Percentiles rank a stretch among this genome's conserved stretches.
Conservation (phyloP, 2,113 vertebrate genomes). For the Riparia riparia region DNA sequence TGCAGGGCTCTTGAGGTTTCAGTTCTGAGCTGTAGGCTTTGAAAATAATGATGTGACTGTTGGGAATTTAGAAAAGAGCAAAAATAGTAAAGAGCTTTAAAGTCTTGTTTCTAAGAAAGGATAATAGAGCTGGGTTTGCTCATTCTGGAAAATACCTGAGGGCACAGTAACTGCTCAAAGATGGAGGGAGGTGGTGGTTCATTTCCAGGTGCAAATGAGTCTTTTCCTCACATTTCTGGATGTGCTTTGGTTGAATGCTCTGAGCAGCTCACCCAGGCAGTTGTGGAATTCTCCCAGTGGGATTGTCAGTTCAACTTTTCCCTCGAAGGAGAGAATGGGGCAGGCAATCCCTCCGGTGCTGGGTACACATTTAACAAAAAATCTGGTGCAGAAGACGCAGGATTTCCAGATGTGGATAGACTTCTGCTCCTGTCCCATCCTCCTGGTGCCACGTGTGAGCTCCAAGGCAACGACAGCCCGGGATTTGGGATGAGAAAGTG, state of each 20-base stretch:
- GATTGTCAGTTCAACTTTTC: not conserved
- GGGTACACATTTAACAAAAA: rapidly evolving
- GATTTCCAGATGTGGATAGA: not conserved
- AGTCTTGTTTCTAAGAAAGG: not conserved
- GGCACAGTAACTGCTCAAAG: not conserved
- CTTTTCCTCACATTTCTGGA: not conserved
- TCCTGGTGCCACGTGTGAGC: not conserved
- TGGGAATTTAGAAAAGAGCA: not conserved
- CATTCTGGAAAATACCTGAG: not conserved
- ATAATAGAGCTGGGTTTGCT: not conserved
- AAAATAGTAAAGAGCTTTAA: not conserved
- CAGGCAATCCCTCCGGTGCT: not conserved
- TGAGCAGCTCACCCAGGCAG: not conserved
- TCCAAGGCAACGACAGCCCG: not conserved
- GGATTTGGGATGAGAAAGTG: not conserved
- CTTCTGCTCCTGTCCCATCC: not conserved
- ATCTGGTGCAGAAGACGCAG: rapidly evolving
- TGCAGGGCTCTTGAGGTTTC: not conserved
- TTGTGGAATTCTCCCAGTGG: not conserved
- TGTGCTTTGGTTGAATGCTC: not conserved
- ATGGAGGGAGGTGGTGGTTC: not conserved
- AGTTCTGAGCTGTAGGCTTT: not conserved
- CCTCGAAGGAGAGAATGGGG: not conserved
- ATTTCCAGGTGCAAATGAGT: not conserved
- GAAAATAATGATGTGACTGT: rapidly evolving